Base-by-base conservation (phyloP, 2,113 vertebrate genomes). In the Galbula dea region DNA sequence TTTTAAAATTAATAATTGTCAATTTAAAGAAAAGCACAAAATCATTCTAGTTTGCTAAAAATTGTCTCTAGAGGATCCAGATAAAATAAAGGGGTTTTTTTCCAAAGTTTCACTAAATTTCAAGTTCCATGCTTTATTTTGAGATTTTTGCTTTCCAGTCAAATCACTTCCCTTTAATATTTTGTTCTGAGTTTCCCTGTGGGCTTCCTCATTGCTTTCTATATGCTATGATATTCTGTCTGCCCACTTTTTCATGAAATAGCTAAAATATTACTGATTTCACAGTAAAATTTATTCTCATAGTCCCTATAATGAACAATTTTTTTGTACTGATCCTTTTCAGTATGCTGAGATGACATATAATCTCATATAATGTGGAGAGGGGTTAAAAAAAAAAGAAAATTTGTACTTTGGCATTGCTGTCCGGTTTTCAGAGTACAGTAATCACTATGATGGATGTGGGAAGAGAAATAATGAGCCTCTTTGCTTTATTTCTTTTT, bases 401-500 rank as follows among this genome's bases (percentile, higher is more conserved):
- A 77, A 20, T 65, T 86, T 63, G 27, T 62, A 46, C 37, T 83
- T 91, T 58, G 72, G 19, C 8, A 29, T 54, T 34, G 46, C 32
- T 77, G 34, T 73, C 43, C 39, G 43, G 24, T 85, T 85, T 85
- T 87, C 74, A 94, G 87, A 89, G 37, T 58, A 51, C 37, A 82
- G 78, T 89, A 93, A 76, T 82, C 68, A 78, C 17, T 65, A 9
- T 82, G 77, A 84, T 87, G 77, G 74, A 82, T 84, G 77, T 82
- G 81, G 49, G 73, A 94, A 92, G 66, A 87, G 58, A 89, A 96
- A 90, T 86, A 93, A 92, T 66, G 67, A 89, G 11, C 3, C 23
- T 73, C 37, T 88, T 92, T 81, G 19, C 83, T 93, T 90, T 92
- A 76, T 93, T 94, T 89, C 82, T 86, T 83, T 91, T 77, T 67